Percentiles rank a stretch among this genome's conserved stretches.
phyloP scores from a whole-genome alignment of 2,888 invertebrate species.

The Cosmia pyralina region DNA sequence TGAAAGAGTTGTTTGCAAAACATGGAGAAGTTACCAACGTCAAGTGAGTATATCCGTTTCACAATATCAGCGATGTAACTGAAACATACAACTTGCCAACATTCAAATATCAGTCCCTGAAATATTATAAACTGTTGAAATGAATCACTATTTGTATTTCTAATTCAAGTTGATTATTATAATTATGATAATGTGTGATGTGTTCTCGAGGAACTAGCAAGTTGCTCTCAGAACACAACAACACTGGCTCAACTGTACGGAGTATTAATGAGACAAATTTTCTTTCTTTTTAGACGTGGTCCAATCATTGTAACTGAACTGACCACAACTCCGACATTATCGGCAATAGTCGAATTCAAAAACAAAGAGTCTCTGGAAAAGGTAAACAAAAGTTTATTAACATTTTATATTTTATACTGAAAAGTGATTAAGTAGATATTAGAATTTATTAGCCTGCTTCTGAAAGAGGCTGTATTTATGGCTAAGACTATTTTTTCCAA shows the following conservation, averaged over 20 bases:
- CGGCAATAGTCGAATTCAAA: conserved; percentile 90
- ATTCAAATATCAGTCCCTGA: conserved; percentile 89
- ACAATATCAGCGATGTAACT: conserved; percentile 22
- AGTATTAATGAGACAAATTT: conserved; percentile 88
- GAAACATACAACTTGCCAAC: conserved; percentile 77
- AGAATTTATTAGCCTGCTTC: conserved; percentile 69
- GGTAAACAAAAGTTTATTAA: conserved; percentile 89
- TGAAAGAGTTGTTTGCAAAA: conserved; percentile 87
- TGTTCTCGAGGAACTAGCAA: conserved; percentile 78
- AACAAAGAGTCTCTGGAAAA: conserved; percentile 90
- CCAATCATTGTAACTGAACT: conserved; percentile 90
- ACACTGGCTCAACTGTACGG: conserved; percentile 74
- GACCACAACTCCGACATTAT: conserved; percentile 90
- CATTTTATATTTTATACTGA: conserved; percentile 79
- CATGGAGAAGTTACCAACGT: conserved; percentile 84
- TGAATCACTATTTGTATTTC: conserved; percentile 67
- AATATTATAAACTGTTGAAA: conserved; percentile 58
- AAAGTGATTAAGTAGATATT: conserved; percentile 66
- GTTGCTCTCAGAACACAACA: conserved; percentile 74
- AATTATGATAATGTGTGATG: conserved; percentile 64
- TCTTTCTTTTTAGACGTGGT: conserved; percentile 91
- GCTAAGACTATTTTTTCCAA: conserved; percentile 81
- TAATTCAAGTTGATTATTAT: conserved; percentile 61
- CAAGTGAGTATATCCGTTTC: conserved; percentile 78
- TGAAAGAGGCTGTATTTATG: conserved; percentile 73